phyloP scores from a whole-genome alignment of 2,113 vertebrate species.

The Ranitomeya imitator region DNA sequence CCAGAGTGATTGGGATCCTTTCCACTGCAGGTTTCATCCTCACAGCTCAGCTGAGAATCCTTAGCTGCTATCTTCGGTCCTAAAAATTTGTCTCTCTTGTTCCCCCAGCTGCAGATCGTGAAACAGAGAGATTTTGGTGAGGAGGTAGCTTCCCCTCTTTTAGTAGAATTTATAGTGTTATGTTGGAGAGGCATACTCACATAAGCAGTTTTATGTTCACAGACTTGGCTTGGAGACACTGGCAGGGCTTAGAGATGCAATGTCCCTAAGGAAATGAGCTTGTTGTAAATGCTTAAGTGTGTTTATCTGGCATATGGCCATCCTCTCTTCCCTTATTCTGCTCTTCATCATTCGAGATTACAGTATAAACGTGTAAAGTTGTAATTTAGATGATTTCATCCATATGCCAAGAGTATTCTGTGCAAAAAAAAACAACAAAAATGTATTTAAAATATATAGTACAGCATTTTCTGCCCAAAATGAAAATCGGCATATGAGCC shows the following conservation, averaged over 20 bases:
- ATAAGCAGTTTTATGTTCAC: constrained; percentile 50
- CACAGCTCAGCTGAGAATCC: constrained; percentile 46
- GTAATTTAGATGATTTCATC: constrained; percentile 36
- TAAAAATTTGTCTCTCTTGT: constrained; percentile 40
- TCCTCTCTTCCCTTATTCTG: constrained; percentile 43
- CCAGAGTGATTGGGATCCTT: constrained; percentile 22
- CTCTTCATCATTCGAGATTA: constrained; percentile 42
- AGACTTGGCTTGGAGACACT: constrained; percentile 45
- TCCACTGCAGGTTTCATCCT: constrained; percentile 51
- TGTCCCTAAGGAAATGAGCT: constrained; percentile 55
- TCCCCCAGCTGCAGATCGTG: constrained; percentile 52
- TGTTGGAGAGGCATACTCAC: constrained; percentile 39
- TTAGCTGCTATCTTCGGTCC: constrained; percentile 24
- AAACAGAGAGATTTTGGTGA: constrained; percentile 42
- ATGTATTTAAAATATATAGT: constrained; percentile 6
- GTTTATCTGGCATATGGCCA: constrained; percentile 48
- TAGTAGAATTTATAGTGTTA: constrained; percentile 43
- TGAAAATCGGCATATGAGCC: background rate
- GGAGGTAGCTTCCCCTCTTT: constrained; percentile 48
- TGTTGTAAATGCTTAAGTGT: constrained; percentile 52
- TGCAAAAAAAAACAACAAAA: background rate
- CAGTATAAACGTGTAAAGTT: constrained; percentile 42
- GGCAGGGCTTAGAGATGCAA: constrained; percentile 34
- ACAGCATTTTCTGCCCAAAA: background rate
- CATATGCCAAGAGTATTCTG: constrained; percentile 10